Base-by-base conservation (phyloP, 2,888 invertebrate genomes). In the Alentia gelatinosa region DNA sequence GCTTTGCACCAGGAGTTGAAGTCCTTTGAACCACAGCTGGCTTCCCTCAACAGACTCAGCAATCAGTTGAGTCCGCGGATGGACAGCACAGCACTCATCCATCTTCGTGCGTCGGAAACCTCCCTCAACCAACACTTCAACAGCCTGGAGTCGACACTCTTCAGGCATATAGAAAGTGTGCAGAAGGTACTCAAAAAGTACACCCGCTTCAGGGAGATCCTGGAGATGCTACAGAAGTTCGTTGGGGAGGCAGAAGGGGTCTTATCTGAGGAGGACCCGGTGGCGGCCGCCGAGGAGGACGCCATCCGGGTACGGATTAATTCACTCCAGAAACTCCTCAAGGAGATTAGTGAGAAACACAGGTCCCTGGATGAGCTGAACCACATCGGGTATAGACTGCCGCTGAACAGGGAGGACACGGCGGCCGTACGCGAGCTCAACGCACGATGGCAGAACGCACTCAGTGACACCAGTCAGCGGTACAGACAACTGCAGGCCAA, bases 11-110 rank as follows among this genome's bases (percentile, higher is more conserved):
- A 91, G 83, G 95, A 95, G 40, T 89, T 95, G 33, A 95, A 95
- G 75, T 92, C 92, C 68, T 94, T 94, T 92, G 94, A 94, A 89
- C 91, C 92, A 7, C 93, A 94, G 89, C 92, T 95, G 84, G 92
- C 93, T 19, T 91, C 92, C 23, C 96, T 99, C 39, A 98, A 94
- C 84, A 90, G 93, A 33, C 92, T 95, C 74, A 94, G 95, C 92
- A 94, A 95, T 91, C 93, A 93, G 86, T 93, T 95, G 86, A 94
- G 94, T 15, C 93, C 93, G 89, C 93, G 94, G 90, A 94, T 95
- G 94, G 94, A 95, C 92, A 93, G 94, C 26, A 93, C 95, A 23
- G 93, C 95, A 9, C 94, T 95, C 30, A 93, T 94, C 26, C 93
- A 93, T 50, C 93, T 95, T 33, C 94, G 94, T 4, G 94, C 95